These are phyloP conservation scores for Drosophila aff. DNA, from an alignment of 1,140 invertebrate genomes.

Conservation along the genomic window DNA sequence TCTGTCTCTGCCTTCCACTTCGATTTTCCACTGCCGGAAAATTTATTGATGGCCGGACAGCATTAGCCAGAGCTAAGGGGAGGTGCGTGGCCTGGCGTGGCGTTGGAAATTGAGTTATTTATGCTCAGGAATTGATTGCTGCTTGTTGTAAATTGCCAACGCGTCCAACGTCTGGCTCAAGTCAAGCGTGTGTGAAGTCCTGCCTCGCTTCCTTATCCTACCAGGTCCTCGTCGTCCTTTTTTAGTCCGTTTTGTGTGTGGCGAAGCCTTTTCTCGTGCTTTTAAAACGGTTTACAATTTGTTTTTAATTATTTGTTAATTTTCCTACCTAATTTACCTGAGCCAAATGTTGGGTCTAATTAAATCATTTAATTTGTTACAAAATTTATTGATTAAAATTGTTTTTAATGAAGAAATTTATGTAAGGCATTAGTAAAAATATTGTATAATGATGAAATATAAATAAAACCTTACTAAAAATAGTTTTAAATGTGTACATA, in stretches of 20 bases:
- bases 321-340: background rate
- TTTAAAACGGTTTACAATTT: background rate
- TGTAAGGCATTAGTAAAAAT: background rate
- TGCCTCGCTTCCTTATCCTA: background rate
- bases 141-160: constrained; percentile 72
- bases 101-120: constrained; percentile 76
- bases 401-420: background rate
- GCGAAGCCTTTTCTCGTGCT: background rate
- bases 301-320: background rate
- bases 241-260: background rate
- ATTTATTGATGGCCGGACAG: constrained; percentile 66
- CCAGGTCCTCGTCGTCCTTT: background rate
- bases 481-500: background rate
- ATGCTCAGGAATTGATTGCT: constrained; percentile 78
- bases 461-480: background rate
- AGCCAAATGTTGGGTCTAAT: background rate
- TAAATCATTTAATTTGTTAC: background rate
- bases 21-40: constrained; percentile 25
- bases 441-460: background rate
- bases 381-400: background rate
- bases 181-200: constrained; percentile 54
- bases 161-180: constrained; percentile 37
- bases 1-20: constrained; percentile 37
- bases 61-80: constrained; percentile 23
- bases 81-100: constrained; percentile 1